phyloP scores from a whole-genome alignment of 2,888 invertebrate genomes.

The Stomorhina lunata region DNA sequence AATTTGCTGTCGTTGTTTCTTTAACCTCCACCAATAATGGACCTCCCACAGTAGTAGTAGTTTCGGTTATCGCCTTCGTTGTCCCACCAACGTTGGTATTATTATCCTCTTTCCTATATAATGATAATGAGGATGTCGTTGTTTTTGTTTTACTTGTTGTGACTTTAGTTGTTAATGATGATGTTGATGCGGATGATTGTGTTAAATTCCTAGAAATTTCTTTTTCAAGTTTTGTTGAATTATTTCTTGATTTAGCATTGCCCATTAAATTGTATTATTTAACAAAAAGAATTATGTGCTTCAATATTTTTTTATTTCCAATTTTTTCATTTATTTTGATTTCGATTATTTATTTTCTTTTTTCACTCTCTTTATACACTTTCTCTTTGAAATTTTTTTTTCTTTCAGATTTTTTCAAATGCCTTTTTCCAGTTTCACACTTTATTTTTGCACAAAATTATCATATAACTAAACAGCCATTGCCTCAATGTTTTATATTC shows the following conservation, averaged over 20 bases:
- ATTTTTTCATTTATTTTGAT: constrained; percentile 39
- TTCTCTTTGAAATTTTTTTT: constrained; percentile 10
- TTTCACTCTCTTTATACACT: constrained; percentile 26
- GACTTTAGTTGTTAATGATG: too few species aligned
- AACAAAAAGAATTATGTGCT: not conserved
- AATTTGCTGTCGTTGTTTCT: constrained; percentile 41
- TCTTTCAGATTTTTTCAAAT: constrained; percentile 27
- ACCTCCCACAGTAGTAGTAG: constrained; percentile 42
- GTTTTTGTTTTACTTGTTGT: constrained; percentile 20
- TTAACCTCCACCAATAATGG: constrained; percentile 33
- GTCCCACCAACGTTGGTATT: constrained; percentile 18
- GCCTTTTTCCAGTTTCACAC: constrained; percentile 61
- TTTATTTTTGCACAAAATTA: constrained; percentile 18
- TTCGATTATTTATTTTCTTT: not conserved
- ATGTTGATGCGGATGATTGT: too few species aligned
- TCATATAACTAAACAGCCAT: constrained; percentile 35
- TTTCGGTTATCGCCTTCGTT: constrained; percentile 30
- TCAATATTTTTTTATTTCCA: not conserved
- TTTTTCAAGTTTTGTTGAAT: constrained; percentile 27
- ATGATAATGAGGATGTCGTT: too few species aligned
- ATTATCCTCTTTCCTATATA: constrained; percentile 25
- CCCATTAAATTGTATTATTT: constrained; percentile 69
- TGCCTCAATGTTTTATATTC: not conserved
- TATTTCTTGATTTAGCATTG: constrained; percentile 68
- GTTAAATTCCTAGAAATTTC: constrained; percentile 45